These are phyloP conservation scores for Armadillidium nasatum DNA, from an alignment of 1,140 invertebrate genomes.

Conservation along the genomic window DNA sequence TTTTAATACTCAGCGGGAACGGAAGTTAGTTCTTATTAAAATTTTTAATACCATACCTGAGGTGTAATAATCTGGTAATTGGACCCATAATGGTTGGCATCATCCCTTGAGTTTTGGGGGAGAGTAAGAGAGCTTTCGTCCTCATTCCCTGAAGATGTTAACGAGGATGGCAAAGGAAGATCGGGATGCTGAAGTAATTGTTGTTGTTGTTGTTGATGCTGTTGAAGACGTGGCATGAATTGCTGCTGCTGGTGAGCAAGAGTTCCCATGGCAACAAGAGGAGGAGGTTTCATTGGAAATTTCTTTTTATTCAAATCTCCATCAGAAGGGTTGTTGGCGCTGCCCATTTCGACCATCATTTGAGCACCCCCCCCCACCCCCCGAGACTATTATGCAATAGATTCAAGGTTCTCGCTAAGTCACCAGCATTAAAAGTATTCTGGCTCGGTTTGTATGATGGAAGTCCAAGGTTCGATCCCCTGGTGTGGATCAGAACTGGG, in stretches of 20 bases:
- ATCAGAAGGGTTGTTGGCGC: constrained; percentile 24
- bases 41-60: constrained; percentile 22
- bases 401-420: too few relatives aligned
- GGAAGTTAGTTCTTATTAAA: too few relatives aligned
- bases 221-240: neutral
- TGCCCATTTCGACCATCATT: constrained; percentile 37
- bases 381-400: too few relatives aligned
- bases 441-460: too few relatives aligned
- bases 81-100: neutral
- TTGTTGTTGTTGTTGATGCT: constrained; percentile 4
- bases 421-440: too few relatives aligned
- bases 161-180: neutral
- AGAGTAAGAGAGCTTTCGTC: neutral
- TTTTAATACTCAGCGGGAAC: too few relatives aligned
- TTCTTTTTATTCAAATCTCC: constrained; percentile 1
- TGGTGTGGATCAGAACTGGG: too few relatives aligned
- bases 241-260: constrained; percentile 2
- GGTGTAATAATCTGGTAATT: constrained; percentile 39
- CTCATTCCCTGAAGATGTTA: neutral
- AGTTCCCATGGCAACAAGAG: constrained; percentile 19
- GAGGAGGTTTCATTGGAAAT: constrained; percentile 16
- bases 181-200: neutral
- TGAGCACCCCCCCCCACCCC: too few relatives aligned
- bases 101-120: constrained; percentile 10
- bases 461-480: too few relatives aligned